A percentile compares a stretch with the other conserved stretches of the same genome.
These are phyloP conservation scores for Origma solitaria DNA, from an alignment of 2,113 vertebrate species.

Conservation along the genomic window DNA sequence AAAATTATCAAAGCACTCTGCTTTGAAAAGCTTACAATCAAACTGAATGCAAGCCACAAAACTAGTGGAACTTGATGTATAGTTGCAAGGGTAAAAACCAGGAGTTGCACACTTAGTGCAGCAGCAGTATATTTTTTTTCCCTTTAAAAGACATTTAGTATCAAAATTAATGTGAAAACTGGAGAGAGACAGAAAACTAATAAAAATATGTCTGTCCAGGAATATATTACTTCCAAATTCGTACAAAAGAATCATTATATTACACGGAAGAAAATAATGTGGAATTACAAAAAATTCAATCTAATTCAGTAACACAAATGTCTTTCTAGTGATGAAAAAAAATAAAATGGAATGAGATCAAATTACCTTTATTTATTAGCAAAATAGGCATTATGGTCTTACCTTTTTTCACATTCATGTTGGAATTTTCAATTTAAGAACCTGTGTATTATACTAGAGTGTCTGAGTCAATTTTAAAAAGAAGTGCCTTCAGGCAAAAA, in stretches of 20 bases:
- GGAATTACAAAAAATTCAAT: not conserved
- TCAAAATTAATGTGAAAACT: not conserved
- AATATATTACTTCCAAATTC: not conserved
- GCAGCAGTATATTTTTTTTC: not conserved
- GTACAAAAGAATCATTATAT: not conserved
- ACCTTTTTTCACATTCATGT: not conserved
- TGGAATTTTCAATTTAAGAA: not conserved
- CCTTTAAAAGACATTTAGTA: not conserved
- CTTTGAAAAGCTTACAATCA: conserved; percentile 18
- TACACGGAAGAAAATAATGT: not conserved
- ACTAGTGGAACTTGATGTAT: not conserved
- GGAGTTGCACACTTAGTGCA: not conserved
- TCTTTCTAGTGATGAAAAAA: not conserved
- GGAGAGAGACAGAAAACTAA: not conserved
- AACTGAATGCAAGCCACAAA: not conserved
- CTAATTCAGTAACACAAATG: not conserved
- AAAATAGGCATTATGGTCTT: not conserved
- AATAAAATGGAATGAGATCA: not conserved
- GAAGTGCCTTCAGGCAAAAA: not conserved
- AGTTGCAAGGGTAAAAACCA: not conserved
- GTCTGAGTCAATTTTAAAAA: not conserved
- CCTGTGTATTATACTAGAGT: not conserved
- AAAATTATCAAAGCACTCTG: not conserved
- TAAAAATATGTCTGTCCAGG: not conserved
- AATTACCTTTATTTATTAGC: not conserved